Conservation (phyloP, 2,113 vertebrate species). For the Neotoma lepida region DNA sequence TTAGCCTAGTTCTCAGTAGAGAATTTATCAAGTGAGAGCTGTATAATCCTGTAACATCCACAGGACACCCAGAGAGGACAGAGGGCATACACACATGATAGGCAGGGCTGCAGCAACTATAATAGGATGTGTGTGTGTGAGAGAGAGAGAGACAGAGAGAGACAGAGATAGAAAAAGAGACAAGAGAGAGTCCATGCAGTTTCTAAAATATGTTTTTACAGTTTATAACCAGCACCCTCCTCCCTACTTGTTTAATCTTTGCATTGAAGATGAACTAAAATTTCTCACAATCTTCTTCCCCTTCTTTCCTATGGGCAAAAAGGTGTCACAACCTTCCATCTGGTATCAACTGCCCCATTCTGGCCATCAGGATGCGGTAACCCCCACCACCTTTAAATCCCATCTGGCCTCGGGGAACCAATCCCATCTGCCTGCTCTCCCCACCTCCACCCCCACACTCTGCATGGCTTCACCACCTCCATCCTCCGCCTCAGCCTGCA, state of each 20-base stretch:
- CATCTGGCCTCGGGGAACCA: conserved; percentile 60
- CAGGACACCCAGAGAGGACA: conserved; percentile 26
- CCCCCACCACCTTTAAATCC: conserved; percentile 60
- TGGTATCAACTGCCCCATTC: conserved; percentile 17
- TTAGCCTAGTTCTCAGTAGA: background rate
- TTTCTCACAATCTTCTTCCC: background rate
- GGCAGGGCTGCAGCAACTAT: background rate
- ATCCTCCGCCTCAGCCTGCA: conserved; percentile 3
- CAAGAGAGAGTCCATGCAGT: background rate
- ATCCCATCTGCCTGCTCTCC: conserved; percentile 66
- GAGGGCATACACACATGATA: conserved; percentile 6
- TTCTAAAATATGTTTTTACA: background rate
- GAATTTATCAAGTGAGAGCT: conserved; percentile 38
- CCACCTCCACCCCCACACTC: conserved; percentile 53
- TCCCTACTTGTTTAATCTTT: background rate
- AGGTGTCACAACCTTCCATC: conserved; percentile 26
- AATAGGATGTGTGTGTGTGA: no score
- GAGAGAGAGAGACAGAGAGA: background rate
- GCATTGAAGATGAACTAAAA: conserved; percentile 45
- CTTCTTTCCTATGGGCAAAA: conserved; percentile 34
- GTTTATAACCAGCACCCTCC: background rate
- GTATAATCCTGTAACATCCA: conserved; percentile 27
- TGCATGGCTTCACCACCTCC: conserved; percentile 53
- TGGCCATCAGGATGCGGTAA: conserved; percentile 29
- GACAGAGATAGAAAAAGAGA: background rate